These are phyloP conservation scores for Picus viridis DNA, from an alignment of 2,797 vertebrate genomes.

Conservation along the genomic window DNA sequence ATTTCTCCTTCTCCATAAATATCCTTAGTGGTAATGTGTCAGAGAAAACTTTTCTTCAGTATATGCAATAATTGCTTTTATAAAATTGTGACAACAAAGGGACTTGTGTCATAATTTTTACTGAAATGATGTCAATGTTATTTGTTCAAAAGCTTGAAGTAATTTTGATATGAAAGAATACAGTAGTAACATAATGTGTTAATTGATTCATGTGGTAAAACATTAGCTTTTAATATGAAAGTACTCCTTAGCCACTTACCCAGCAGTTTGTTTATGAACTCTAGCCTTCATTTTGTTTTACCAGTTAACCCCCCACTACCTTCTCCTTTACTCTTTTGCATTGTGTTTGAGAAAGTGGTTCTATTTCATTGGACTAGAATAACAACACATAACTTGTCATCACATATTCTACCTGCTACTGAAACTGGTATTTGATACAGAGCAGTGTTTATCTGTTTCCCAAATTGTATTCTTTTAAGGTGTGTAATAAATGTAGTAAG, in stretches of 20 bases:
- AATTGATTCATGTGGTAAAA: not conserved
- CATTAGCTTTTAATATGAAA: not conserved
- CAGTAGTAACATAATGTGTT: not conserved
- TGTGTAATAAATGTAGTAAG: not conserved
- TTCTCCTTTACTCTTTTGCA: not conserved
- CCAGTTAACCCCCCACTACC: not conserved
- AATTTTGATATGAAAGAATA: not conserved
- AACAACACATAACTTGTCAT: not conserved
- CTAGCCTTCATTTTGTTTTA: not conserved
- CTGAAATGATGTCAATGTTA: not conserved
- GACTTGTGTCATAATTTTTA: conserved; percentile 9
- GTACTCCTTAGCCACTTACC: not conserved
- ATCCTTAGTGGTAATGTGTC: conserved; percentile 21
- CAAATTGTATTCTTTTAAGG: not conserved
- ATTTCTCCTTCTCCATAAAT: conserved; percentile 59
- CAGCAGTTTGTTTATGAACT: not conserved
- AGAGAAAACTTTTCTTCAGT: conserved; percentile 2
- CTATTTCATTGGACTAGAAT: not conserved
- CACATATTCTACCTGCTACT: not conserved
- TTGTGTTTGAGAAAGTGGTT: not conserved
- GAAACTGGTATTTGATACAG: not conserved
- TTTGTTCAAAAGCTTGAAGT: conserved; percentile 2
- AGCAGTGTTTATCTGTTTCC: not conserved
- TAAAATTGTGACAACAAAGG: not conserved
- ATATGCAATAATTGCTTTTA: not conserved